phyloP scores from a whole-genome alignment of 2,797 vertebrate species.

The Neopelma chrysocephalum region DNA sequence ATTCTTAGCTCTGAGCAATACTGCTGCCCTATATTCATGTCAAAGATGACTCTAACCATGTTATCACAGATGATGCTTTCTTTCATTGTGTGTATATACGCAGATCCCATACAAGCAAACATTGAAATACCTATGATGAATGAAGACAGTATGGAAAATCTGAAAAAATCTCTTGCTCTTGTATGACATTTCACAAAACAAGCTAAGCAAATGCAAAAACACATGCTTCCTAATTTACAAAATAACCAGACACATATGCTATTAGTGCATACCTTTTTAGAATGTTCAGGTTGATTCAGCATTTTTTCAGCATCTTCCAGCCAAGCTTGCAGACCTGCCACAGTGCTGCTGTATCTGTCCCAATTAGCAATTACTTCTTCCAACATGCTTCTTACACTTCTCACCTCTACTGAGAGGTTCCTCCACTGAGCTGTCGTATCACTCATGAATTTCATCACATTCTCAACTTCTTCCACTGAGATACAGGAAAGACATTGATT shows the following conservation, averaged over 20 bases:
- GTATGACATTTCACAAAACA: not conserved
- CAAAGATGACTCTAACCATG: not conserved
- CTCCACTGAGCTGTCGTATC: conserved; percentile 93
- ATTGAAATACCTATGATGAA: not conserved
- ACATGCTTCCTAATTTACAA: not conserved
- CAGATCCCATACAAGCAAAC: rapidly evolving
- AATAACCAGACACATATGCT: not conserved
- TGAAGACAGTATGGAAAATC: not conserved
- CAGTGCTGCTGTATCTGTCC: conserved; percentile 92
- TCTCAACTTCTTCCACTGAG: conserved; percentile 92
- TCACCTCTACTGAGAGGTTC: conserved; percentile 92
- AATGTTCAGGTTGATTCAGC: conserved; percentile 89
- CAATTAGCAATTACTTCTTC: conserved; percentile 96
- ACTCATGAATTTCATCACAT: conserved; percentile 89
- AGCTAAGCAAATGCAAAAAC: not conserved
- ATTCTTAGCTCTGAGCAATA: not conserved
- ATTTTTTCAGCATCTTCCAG: conserved; percentile 96
- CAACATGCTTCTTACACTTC: conserved; percentile 96
- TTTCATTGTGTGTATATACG: not conserved
- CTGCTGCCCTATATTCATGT: not conserved
- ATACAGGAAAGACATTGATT: not conserved
- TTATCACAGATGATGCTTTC: not conserved
- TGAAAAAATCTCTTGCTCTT: not conserved
- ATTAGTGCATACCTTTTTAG: conserved; percentile 85
- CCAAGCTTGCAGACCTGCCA: conserved; percentile 93